These are phyloP conservation scores for Apamea epomidion DNA, from an alignment of 2,888 invertebrate species.

Conservation along the genomic window DNA sequence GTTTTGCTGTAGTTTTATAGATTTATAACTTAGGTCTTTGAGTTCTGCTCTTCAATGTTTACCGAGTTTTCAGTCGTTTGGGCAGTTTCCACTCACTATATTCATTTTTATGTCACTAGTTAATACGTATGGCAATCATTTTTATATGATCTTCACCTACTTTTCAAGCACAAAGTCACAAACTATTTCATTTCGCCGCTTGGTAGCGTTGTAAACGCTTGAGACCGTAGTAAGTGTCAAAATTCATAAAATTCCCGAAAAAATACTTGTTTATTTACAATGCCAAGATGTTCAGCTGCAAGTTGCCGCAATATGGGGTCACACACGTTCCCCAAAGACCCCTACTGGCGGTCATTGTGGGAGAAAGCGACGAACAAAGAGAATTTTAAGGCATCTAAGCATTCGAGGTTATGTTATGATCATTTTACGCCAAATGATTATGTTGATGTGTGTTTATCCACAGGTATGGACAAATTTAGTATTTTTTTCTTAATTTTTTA, in stretches of 20 bases:
- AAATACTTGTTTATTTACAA: slow-evolving; percentile 23
- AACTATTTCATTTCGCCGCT: slow-evolving; percentile 41
- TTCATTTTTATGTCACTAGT: background rate
- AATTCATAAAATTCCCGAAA: background rate
- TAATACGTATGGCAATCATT: slow-evolving; percentile 38
- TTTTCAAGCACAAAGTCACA: background rate
- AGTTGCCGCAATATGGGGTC: slow-evolving; percentile 52
- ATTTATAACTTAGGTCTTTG: background rate
- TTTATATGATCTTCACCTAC: slow-evolving; percentile 10
- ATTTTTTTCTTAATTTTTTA: background rate
- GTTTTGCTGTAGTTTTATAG: background rate
- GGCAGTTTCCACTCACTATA: background rate
- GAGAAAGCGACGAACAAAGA: slow-evolving; percentile 52
- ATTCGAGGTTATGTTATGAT: slow-evolving; percentile 60
- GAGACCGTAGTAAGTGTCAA: slow-evolving; percentile 45
- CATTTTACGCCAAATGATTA: slow-evolving; percentile 56
- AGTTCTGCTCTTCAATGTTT: background rate
- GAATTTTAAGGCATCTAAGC: slow-evolving; percentile 52
- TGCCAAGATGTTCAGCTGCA: slow-evolving; percentile 58
- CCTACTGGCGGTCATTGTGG: slow-evolving; percentile 35
- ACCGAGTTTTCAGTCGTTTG: background rate
- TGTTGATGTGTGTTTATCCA: slow-evolving; percentile 29
- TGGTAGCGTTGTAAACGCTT: slow-evolving; percentile 55
- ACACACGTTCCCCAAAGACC: slow-evolving; percentile 61
- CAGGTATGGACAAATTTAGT: slow-evolving; percentile 38